Conservation (phyloP, 2,113 vertebrate genomes). For the Leucosticte australis region DNA sequence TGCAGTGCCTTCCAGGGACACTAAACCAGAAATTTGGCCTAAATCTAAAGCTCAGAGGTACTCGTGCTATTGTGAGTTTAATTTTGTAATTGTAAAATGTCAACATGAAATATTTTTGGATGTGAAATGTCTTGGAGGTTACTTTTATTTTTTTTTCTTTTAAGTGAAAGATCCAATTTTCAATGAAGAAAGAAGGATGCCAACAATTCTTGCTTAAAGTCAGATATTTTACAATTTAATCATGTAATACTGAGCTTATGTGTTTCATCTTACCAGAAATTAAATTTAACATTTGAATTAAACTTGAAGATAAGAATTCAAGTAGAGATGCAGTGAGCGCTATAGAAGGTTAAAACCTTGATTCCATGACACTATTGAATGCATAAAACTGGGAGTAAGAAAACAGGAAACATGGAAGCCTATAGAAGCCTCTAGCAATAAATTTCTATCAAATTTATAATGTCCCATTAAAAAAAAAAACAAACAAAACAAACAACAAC, state of each 20-base stretch:
- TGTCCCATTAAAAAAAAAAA: neutral
- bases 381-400: neutral
- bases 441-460: neutral
- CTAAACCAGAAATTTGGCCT: neutral
- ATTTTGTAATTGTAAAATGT: neutral
- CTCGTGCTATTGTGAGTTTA: neutral
- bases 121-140: neutral
- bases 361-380: neutral
- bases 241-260: neutral
- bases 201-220: neutral
- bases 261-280: neutral
- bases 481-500: neutral
- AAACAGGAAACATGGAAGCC: neutral
- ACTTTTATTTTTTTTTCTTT: neutral
- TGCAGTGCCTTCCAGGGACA: neutral
- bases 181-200: neutral
- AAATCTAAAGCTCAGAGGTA: neutral
- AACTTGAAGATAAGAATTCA: neutral
- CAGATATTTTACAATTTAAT: neutral
- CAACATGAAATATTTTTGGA: neutral
- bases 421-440: neutral
- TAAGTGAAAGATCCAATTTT: neutral
- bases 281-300: neutral
- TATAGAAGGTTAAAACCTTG: neutral
- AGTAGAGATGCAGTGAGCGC: neutral